Conservation (phyloP, 2,113 vertebrate species). For the Alectura lathami region DNA sequence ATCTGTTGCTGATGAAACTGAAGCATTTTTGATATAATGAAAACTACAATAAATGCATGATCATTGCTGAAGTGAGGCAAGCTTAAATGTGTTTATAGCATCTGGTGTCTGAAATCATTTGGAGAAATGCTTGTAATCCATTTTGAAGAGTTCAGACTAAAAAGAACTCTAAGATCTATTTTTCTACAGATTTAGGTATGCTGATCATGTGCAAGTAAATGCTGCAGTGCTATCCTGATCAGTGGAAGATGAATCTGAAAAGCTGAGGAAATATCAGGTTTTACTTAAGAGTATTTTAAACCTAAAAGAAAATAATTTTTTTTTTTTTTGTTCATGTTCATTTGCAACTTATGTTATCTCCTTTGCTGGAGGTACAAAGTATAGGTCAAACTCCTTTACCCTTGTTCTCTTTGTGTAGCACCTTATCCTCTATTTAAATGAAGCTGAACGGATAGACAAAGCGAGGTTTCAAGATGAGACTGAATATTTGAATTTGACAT, state of each 20-base stretch:
- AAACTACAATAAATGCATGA: constrained; percentile 15
- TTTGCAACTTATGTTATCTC: not conserved
- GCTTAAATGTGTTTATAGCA: constrained; percentile 6
- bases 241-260: not conserved
- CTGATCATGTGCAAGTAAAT: not conserved
- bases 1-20: constrained; percentile 61
- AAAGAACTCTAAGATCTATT: not conserved
- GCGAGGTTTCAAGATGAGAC: not conserved
- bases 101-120: constrained; percentile 31
- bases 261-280: not conserved
- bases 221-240: not conserved
- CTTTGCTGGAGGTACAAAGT: not conserved
- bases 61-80: constrained; percentile 12
- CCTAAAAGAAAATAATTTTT: not conserved
- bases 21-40: constrained; percentile 39
- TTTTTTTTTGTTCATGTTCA: not conserved
- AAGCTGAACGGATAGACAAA: not conserved
- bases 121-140: not conserved
- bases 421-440: not conserved
- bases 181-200: not conserved
- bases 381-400: not conserved
- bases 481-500: not conserved
- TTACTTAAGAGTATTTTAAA: not conserved
- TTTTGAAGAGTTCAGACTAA: not conserved
- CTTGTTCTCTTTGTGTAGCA: not conserved